These are phyloP conservation scores for Cydia splendana DNA, from an alignment of 1,140 invertebrate species.

Conservation along the genomic window DNA sequence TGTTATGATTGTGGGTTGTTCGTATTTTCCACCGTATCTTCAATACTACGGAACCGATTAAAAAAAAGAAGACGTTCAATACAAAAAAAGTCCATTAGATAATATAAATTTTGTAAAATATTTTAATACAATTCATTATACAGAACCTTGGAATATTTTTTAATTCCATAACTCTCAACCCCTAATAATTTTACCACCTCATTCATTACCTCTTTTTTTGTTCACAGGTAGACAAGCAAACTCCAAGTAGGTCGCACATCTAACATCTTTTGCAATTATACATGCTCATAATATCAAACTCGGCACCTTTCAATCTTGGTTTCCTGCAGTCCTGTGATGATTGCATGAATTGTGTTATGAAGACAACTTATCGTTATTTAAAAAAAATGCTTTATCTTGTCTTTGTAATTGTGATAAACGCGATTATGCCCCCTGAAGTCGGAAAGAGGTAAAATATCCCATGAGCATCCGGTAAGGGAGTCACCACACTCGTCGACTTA, in stretches of 20 bases:
- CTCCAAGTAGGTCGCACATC: slow-evolving; percentile 35
- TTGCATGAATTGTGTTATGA: not conserved
- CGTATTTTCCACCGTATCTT: no score
- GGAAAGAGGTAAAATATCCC: not conserved
- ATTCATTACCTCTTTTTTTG: slow-evolving; percentile 36
- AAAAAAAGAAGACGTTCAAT: no score
- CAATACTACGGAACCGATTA: no score
- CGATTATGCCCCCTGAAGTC: not conserved
- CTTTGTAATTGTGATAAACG: not conserved
- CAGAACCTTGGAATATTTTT: no score
- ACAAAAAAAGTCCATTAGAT: no score
- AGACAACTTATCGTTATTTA: not conserved
- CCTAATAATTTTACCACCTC: not conserved
- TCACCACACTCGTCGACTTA: not conserved
- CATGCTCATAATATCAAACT: slow-evolving; percentile 47
- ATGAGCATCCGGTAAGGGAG: not conserved
- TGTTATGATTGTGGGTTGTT: no score
- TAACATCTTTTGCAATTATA: slow-evolving; percentile 41
- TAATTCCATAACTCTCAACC: no score
- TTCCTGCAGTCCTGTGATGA: not conserved
- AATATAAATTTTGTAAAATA: no score
- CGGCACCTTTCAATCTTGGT: slow-evolving; percentile 45
- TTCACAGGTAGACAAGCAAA: slow-evolving; percentile 60
- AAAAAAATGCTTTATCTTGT: not conserved
- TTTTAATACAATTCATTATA: no score